A percentile compares a stretch with the other conserved stretches of the same genome.
phyloP scores from a whole-genome alignment of 2,113 vertebrate species.

The Marcusenius ussheri region DNA sequence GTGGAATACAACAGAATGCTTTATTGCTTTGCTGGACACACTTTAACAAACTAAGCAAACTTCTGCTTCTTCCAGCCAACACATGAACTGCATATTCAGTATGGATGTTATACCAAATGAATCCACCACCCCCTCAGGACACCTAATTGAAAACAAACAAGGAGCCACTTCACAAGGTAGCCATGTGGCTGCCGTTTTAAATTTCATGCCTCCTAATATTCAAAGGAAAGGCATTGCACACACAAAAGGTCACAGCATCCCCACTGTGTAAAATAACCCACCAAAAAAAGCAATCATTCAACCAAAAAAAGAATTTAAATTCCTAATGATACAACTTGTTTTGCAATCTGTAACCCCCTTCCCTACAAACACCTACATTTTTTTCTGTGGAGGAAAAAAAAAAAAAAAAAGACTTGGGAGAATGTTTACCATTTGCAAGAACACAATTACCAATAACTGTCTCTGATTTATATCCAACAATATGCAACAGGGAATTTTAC shows the following conservation, averaged over 20 bases:
- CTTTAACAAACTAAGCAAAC: background rate
- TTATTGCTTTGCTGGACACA: conserved; percentile 51
- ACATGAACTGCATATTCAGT: conserved; percentile 16
- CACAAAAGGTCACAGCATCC: conserved; percentile 60
- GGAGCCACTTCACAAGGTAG: conserved; percentile 51
- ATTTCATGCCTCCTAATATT: conserved; percentile 31
- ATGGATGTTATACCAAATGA: conserved; percentile 1
- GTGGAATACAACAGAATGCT: conserved; percentile 29
- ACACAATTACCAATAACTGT: background rate
- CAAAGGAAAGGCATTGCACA: conserved; percentile 57
- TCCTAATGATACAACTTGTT: background rate
- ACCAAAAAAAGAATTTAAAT: background rate
- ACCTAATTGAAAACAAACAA: background rate
- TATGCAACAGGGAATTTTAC: background rate
- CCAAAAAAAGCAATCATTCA: background rate
- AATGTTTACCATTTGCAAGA: background rate
- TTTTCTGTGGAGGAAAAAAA: background rate
- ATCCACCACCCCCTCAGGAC: background rate
- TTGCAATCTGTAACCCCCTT: background rate
- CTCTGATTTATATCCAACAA: background rate
- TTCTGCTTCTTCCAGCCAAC: conserved; percentile 16
- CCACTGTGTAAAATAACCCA: conserved; percentile 13
- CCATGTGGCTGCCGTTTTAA: conserved; percentile 32
- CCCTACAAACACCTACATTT: background rate
- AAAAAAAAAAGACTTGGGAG: background rate